Evolutionary conservation across 2,888 invertebrate genomes (phyloP), one percentile per base, ranked within the genome.

Genomic region (Pandemis cinnamomeana): DNA sequence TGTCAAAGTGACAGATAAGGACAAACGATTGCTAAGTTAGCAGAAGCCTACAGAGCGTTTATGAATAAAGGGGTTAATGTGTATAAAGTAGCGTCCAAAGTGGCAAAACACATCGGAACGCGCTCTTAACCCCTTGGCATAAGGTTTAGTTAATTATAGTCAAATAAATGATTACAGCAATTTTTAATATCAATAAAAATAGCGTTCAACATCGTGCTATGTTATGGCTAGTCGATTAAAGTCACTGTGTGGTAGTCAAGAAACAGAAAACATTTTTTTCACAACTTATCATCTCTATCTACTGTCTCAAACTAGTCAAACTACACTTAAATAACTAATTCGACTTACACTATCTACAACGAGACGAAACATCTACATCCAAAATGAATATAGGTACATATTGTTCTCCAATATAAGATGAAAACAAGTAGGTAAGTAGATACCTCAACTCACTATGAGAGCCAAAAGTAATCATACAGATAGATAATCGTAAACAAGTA

Each of bases 401-500:
- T 51, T 61, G 27, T 36, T 36, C 27, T 61, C 64, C 55, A 70
- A 73, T 64, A 70, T 66, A 58, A 69, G 15, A 13, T 36, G 27
- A 36, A 36, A 36, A 13, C 1, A 61, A n/a, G 7, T 42, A 61
- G 42, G 61, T 61, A 61, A n/a, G 7, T 42, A 61, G 42, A 42
- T 61, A 60, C 46, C 36, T 68, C 46, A 61, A 66, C 66, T 72
- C 7, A 69, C 44, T 70, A 61, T 61, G 66, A 66, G 36, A 67
- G 70, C 74, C 74, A 74, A 61, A 71, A 70, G 72, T 72, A 72
- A 51, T 51, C 61, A 44, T 46, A 27, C 36, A 58, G 11, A 20
- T 20, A 58, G 11, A 20, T 20, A 58, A 13, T 53, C 61, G 36
- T 64, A 71, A 53, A 71, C 58, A 58, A 58, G 60, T 73, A 70